Percentiles rank a stretch among this genome's conserved stretches.
These are phyloP conservation scores for Syncerus caffer DNA, from an alignment of 2,797 vertebrate species.

Conservation along the genomic window DNA sequence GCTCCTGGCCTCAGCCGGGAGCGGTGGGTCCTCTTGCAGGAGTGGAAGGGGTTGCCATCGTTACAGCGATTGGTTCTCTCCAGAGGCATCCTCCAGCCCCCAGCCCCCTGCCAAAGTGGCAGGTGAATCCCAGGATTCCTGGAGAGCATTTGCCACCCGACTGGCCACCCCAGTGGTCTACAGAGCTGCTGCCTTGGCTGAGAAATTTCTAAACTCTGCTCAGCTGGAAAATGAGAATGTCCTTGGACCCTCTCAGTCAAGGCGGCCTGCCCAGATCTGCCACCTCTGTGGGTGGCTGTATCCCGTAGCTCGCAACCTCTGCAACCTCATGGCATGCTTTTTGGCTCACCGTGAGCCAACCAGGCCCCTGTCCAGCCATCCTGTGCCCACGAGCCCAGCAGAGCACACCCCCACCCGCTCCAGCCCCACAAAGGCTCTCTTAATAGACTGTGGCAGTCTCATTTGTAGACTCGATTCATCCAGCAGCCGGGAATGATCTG, in stretches of 20 bases:
- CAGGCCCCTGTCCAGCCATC: not conserved
- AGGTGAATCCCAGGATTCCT: not conserved
- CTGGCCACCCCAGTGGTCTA: not conserved
- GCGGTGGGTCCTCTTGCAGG: not conserved
- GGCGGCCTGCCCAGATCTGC: not conserved
- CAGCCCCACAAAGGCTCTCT: slow-evolving; percentile 62
- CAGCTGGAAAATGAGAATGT: not conserved
- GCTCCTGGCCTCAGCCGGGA: not conserved
- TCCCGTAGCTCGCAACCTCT: not conserved
- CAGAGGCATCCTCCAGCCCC: not conserved
- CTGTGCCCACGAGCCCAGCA: not conserved
- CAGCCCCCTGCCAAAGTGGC: not conserved
- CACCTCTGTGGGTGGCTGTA: not conserved
- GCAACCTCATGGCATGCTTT: not conserved
- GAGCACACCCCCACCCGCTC: slow-evolving; percentile 4
- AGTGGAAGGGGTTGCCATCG: not conserved
- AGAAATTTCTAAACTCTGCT: slow-evolving; percentile 6
- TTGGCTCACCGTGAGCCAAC: not conserved
- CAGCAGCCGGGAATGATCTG: slow-evolving; percentile 81
- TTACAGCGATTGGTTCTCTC: not conserved
- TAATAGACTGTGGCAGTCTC: slow-evolving; percentile 78
- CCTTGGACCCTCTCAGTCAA: slow-evolving; percentile 42
- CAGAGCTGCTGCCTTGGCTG: not conserved
- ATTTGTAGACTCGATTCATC: slow-evolving; percentile 79
- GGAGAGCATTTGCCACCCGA: not conserved